These are phyloP conservation scores for Carduelis carduelis DNA, from an alignment of 2,797 vertebrate species.

Conservation along the genomic window DNA sequence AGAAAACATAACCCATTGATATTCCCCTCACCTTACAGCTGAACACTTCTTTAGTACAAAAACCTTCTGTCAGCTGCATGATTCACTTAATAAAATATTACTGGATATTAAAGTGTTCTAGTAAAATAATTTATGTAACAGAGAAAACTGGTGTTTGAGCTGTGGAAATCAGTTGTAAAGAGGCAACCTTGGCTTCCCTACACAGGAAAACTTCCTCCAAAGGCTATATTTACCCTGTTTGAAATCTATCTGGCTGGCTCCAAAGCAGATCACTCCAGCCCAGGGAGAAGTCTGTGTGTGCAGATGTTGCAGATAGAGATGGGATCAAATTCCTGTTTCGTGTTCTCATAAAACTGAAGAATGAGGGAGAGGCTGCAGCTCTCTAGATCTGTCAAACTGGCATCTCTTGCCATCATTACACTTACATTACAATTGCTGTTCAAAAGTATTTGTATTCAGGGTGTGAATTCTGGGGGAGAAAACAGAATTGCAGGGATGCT, in stretches of 20 bases:
- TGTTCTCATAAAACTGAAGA: constrained; percentile 35
- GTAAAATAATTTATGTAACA: constrained; percentile 63
- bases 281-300: not conserved
- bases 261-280: constrained; percentile 18
- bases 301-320: constrained; percentile 61
- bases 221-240: constrained; percentile 56
- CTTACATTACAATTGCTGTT: not conserved
- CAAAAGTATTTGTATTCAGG: not conserved
- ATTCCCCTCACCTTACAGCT: constrained; percentile 40
- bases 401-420: not conserved
- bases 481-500: not conserved
- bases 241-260: constrained; percentile 44
- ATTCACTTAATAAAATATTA: constrained; percentile 61
- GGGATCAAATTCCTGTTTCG: constrained; percentile 16
- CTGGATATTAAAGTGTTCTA: constrained; percentile 60
- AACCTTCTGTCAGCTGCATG: constrained; percentile 45
- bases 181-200: constrained; percentile 44
- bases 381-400: not conserved
- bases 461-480: not conserved
- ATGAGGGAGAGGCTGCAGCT: not conserved
- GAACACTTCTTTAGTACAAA: constrained; percentile 25
- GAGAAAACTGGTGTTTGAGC: constrained; percentile 51
- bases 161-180: constrained; percentile 60
- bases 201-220: constrained; percentile 59
- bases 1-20: not conserved